A percentile compares a stretch with the other conserved stretches of the same genome.
These are phyloP conservation scores for Manis javanica DNA, from an alignment of 2,797 vertebrate species.

Conservation along the genomic window DNA sequence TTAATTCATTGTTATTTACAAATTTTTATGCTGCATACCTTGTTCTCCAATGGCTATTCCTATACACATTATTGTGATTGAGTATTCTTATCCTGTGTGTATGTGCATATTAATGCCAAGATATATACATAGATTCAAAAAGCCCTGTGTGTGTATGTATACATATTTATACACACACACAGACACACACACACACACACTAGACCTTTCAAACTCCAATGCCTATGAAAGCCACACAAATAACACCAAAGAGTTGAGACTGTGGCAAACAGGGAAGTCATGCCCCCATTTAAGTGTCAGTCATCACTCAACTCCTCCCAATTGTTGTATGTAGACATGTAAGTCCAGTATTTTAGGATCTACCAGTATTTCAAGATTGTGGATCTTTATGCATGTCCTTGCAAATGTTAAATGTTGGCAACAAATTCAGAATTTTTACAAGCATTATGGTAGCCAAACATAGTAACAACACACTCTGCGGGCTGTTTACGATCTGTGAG, in stretches of 20 bases:
- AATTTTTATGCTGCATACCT: background rate
- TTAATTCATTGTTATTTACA: slow-evolving; percentile 34
- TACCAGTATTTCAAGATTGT: background rate
- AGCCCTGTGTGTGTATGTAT: background rate
- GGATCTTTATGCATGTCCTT: background rate
- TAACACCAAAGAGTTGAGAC: background rate
- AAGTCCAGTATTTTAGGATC: background rate
- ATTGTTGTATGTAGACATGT: background rate
- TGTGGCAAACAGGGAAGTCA: background rate
- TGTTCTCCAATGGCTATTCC: background rate
- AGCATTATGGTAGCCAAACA: slow-evolving; percentile 2
- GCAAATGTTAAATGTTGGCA: slow-evolving; percentile 31
- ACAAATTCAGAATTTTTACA: slow-evolving; percentile 44
- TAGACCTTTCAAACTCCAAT: background rate
- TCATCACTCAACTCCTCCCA: background rate
- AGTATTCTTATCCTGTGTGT: background rate
- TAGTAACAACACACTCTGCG: background rate
- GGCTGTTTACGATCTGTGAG: background rate
- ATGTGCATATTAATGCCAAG: background rate
- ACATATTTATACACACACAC: background rate
- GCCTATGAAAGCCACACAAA: background rate
- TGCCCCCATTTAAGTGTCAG: background rate
- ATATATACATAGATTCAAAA: background rate
- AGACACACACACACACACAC: background rate
- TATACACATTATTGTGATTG: background rate